Evolutionary conservation across 1,140 invertebrate genomes (phyloP), one percentile per base, ranked within the genome.

Genomic region (Trichonephila clavata): DNA sequence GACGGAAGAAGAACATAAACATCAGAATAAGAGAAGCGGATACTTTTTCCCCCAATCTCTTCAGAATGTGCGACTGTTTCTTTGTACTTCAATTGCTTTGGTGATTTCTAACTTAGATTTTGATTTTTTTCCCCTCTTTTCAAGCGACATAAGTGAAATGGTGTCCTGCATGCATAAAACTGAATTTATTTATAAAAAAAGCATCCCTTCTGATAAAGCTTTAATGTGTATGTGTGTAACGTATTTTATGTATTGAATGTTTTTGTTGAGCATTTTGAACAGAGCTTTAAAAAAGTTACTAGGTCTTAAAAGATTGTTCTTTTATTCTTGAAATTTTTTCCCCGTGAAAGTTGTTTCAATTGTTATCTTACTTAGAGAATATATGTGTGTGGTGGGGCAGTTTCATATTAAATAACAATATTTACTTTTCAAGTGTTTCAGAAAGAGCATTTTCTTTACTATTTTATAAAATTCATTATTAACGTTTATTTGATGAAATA

Each of bases 1-100:
- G 86, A 65, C 86, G 86, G 86, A 87, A 87, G 86, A n/a, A 24
- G 60, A 87, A 65, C 86, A 87, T 87, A 87, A 87, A 87, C 86
- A 87, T 87, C 60, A 87, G 60, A 87, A 87, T 87, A 63, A 39
- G 32, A 27, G 43, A 63, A 87, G 20, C 20, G 16, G 59, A 43
- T 63, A 32, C 24, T 32, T 63, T 43, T 59, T 84, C 27, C n/a
- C 14, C 86, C 60, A 32, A 18, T 86, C 27, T 63, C 84, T 61
- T 32, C 21, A 21, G 86, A 87, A 63, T 27, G 24, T 65, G 86
- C 61, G 86, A 39, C 59, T 63, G 86, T 87, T 87, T 87, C 86
- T 87, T 87, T 87, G 86, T 65, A 57, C 59, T 63, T 87, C 86
- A 63, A 87, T 87, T 87, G 86, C 86, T 87, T 63, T 87, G 60